Evolutionary conservation across 2,888 invertebrate genomes (phyloP).

Genomic region (Eupeodes latifasciatus): DNA sequence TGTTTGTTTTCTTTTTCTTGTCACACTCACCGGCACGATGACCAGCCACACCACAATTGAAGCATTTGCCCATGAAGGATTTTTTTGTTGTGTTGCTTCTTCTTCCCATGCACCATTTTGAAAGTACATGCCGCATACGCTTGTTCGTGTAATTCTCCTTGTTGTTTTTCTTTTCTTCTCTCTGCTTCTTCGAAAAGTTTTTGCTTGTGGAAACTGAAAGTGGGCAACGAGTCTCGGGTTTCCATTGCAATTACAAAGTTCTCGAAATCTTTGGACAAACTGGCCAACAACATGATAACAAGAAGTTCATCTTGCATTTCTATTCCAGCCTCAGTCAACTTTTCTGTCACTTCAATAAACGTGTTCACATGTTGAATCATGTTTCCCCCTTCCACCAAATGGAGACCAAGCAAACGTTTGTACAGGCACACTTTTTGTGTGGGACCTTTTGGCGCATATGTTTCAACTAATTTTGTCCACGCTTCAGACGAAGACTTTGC

Average conservation of each 20-base stretch:
- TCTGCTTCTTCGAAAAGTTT: slow-evolving; percentile 58
- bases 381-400: slow-evolving; percentile 35
- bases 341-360: slow-evolving; percentile 51
- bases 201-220: slow-evolving; percentile 42
- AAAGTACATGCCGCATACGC: not conserved
- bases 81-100: slow-evolving; percentile 29
- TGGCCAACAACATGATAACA: slow-evolving; percentile 43
- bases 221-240: slow-evolving; percentile 49
- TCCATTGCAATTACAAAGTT: slow-evolving; percentile 63
- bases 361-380: slow-evolving; percentile 41
- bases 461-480: slow-evolving; percentile 51
- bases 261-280: slow-evolving; percentile 42
- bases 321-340: slow-evolving; percentile 11
- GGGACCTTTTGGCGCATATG: slow-evolving; percentile 47
- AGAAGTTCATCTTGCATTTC: slow-evolving; percentile 39
- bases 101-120: not conserved
- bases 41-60: slow-evolving; percentile 34
- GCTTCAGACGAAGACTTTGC: slow-evolving; percentile 58
- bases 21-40: slow-evolving; percentile 34
- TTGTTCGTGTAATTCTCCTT: slow-evolving; percentile 33
- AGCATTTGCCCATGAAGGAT: slow-evolving; percentile 29
- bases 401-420: slow-evolving; percentile 48
- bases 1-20: slow-evolving; percentile 48
- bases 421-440: slow-evolving; percentile 63
- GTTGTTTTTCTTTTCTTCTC: slow-evolving; percentile 43